Base-by-base conservation (phyloP, 2,113 vertebrate species). In the Gasterosteus aculeatus region DNA sequence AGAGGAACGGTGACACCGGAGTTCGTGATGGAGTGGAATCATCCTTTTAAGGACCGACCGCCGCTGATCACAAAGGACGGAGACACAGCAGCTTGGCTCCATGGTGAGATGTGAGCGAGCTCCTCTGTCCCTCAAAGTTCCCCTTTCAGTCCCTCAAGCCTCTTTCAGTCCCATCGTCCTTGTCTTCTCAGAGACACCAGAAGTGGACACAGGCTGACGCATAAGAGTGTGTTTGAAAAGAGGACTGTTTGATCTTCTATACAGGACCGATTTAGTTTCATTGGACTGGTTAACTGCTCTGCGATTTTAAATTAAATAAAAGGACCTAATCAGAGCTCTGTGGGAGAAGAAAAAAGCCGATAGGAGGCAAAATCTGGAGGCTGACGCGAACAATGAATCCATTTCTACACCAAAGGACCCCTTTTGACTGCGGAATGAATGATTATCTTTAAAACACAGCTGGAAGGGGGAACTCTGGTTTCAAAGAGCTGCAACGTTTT, bases 221-320 rank as follows among this genome's bases (percentile, higher is more conserved):
- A 57, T 41, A 41, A 66, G 69, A 35, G 72, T 4, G 1, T n/a
- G n/a, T 64, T 41, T 64, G 59, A 60, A 59, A 72, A 60, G 53
- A 71, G 68, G 22, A 26, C 22, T 26, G 47, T 78, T 51, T 59
- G 53, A 72, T 72, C 76, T 65, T 58, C 41, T 66, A 0, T 33
- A 7, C 38, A 26, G 1, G 49, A 64, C 58, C 33, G 59, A 59
- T 74, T 68, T 56, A 57, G 70, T 64, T 69, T 47, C 10, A 31
- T 53, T 19, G 11, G 18, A 33, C 11, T 11, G 39, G n/a, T 38
- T 19, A 31, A 47, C 38, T 22, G 31, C 41, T 58, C n/a, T 1
- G 5, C n/a, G 15, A 47, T 31, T 26, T 26, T 26, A 26, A 26
- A 26, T 26, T 26, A 26, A 18, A 31, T 41, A 16, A 16, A 35